Evolutionary conservation across 2,797 vertebrate species (phyloP).

Genomic region (Prionace glauca): DNA sequence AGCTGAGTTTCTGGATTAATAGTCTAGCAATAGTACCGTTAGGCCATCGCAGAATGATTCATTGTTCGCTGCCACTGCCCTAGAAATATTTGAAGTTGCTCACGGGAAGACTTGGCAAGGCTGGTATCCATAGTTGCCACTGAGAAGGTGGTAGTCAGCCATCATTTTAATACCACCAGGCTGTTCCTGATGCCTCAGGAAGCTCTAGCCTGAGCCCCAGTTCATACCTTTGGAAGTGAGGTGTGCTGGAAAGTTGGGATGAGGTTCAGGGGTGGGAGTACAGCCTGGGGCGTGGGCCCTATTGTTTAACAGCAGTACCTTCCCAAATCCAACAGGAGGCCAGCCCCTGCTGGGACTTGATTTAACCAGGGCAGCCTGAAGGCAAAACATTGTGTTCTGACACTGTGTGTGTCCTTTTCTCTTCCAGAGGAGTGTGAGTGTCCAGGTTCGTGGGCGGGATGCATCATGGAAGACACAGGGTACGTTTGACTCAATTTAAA

Average conservation of each 20-base stretch:
- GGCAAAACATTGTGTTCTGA: background rate
- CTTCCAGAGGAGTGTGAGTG: slow-evolving; percentile 87
- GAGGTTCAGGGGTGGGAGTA: background rate
- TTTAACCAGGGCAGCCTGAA: background rate
- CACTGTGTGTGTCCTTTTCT: slow-evolving; percentile 41
- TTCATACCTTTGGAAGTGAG: no score
- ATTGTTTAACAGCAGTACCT: no score
- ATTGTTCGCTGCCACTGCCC: no score
- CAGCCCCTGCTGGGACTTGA: background rate
- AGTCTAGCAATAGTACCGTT: no score
- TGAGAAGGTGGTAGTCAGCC: no score
- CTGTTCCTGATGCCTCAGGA: background rate
- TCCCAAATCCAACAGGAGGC: background rate
- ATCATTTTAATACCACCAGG: no score
- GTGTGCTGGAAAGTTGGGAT: background rate
- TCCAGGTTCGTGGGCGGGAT: slow-evolving; percentile 80
- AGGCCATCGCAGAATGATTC: no score
- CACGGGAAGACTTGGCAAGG: no score
- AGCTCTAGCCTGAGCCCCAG: background rate
- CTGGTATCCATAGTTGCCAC: no score
- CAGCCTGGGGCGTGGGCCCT: background rate
- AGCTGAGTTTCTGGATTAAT: no score
- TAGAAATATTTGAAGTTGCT: no score
- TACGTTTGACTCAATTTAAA: slow-evolving; percentile 50
- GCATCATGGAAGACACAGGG: slow-evolving; percentile 99